A percentile compares a stretch with the other conserved stretches of the same genome.
These are phyloP conservation scores for Prionace glauca DNA, from an alignment of 2,797 vertebrate genomes.

Conservation along the genomic window DNA sequence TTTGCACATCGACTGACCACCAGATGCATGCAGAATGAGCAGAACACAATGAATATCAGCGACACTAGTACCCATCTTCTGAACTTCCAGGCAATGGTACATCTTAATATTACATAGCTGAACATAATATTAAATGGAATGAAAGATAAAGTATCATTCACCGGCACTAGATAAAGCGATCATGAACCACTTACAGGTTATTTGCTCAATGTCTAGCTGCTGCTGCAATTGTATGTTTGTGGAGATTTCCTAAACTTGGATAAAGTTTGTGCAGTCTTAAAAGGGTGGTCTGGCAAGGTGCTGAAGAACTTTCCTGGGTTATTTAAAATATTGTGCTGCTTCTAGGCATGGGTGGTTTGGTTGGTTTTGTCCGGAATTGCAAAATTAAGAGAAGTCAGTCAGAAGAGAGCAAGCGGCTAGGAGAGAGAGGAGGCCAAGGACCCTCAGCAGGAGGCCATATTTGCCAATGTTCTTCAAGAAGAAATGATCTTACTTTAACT, in stretches of 20 bases:
- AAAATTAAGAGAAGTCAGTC: not conserved
- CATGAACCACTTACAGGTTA: not conserved
- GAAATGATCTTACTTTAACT: not conserved
- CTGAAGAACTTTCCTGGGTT: not conserved
- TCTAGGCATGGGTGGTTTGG: no score
- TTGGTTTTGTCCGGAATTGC: not conserved
- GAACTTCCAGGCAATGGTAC: not conserved
- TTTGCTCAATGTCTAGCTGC: not conserved
- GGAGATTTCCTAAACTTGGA: not conserved
- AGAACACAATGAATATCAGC: not conserved
- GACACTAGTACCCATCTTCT: not conserved
- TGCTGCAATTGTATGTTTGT: not conserved
- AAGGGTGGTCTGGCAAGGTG: not conserved
- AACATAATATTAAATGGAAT: not conserved
- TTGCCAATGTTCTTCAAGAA: no score
- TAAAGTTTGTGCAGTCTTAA: not conserved
- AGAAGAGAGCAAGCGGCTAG: not conserved
- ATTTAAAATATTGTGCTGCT: not conserved
- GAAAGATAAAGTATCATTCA: not conserved
- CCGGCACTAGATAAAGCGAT: not conserved
- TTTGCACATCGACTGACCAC: not conserved
- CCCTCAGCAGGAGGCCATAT: no score
- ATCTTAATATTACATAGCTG: not conserved
- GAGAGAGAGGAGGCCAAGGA: not conserved
- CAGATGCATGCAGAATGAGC: not conserved